These are phyloP conservation scores for Pomacea maculata DNA, from an alignment of 1,140 invertebrate genomes.

Conservation along the genomic window DNA sequence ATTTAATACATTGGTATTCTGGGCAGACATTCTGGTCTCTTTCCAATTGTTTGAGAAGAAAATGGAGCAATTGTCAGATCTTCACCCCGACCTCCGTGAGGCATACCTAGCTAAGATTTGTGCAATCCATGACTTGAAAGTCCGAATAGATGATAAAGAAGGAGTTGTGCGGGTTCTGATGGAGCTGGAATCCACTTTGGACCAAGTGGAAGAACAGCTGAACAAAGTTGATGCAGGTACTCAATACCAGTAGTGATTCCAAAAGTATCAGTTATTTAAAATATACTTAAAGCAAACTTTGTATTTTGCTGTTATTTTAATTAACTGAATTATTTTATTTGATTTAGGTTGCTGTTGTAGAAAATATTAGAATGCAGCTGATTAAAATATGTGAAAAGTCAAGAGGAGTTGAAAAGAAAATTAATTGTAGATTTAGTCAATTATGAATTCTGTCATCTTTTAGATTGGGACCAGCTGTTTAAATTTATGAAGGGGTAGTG, in stretches of 20 bases:
- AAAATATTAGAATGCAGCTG: no score
- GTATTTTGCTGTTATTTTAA: no score
- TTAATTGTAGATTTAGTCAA: no score
- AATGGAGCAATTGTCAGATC: conserved; percentile 36
- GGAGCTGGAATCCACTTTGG: conserved; percentile 52
- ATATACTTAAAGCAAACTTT: no score
- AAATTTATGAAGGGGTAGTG: no score
- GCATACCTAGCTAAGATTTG: conserved; percentile 47
- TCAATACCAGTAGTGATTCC: background rate
- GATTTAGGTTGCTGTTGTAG: no score
- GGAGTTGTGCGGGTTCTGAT: conserved; percentile 46
- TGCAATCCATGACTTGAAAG: conserved; percentile 31
- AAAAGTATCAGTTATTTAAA: no score
- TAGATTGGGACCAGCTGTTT: no score
- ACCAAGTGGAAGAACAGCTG: conserved; percentile 52
- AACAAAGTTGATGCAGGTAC: conserved; percentile 44
- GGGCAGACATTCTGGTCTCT: conserved; percentile 13
- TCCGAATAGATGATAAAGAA: conserved; percentile 37
- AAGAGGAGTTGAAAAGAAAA: no score
- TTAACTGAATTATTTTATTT: no score
- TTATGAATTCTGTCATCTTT: no score
- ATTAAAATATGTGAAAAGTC: no score
- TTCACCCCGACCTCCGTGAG: conserved; percentile 54
- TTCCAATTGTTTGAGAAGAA: background rate
- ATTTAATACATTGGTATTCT: background rate